These are phyloP conservation scores for Ceriagrion tenellum DNA, from an alignment of 2,888 invertebrate genomes.

Conservation along the genomic window DNA sequence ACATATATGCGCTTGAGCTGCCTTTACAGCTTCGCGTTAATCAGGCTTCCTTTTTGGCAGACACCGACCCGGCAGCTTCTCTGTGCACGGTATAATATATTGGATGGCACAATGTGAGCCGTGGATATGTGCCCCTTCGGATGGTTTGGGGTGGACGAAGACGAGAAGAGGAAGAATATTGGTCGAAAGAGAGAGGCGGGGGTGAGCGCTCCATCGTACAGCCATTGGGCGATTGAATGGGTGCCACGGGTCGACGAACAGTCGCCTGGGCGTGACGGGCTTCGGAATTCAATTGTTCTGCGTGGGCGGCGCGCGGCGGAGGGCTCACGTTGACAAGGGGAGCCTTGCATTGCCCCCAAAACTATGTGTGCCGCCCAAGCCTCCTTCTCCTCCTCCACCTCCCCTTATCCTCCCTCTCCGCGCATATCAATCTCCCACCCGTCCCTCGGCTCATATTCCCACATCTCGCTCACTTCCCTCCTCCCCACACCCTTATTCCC, in stretches of 20 bases:
- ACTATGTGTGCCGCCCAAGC: not conserved
- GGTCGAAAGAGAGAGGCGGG: not conserved
- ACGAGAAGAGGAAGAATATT: too few relatives aligned
- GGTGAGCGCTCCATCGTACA: not conserved
- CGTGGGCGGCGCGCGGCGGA: not conserved
- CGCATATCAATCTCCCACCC: not conserved
- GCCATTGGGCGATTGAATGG: not conserved
- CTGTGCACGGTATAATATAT: too few relatives aligned
- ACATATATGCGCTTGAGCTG: too few relatives aligned
- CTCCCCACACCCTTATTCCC: too few relatives aligned
- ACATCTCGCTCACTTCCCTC: too few relatives aligned
- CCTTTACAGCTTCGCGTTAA: too few relatives aligned
- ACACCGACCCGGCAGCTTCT: too few relatives aligned
- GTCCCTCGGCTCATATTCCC: too few relatives aligned
- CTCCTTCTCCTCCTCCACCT: not conserved
- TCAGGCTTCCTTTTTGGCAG: too few relatives aligned
- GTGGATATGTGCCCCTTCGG: too few relatives aligned
- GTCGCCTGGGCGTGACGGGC: conserved; percentile 37
- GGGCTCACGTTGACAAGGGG: not conserved
- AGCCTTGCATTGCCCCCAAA: not conserved
- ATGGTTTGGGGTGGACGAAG: not conserved
- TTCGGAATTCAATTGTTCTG: conserved; percentile 50
- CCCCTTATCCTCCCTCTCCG: too few relatives aligned
- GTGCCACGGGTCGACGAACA: not conserved
- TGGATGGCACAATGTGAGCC: too few relatives aligned